phyloP scores from a whole-genome alignment of 2,888 invertebrate species.

The Cotesia congregata region DNA sequence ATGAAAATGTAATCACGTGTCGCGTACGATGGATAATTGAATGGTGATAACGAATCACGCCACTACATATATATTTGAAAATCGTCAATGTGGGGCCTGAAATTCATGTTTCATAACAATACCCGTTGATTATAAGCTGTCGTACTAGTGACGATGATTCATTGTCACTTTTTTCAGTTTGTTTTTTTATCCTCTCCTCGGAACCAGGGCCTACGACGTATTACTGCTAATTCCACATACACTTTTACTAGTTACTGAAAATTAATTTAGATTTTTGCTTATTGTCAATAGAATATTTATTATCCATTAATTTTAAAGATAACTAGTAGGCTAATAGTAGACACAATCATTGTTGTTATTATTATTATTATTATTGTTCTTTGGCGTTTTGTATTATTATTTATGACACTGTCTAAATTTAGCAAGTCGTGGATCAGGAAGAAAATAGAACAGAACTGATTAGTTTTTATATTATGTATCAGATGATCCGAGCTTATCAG shows the following conservation, averaged over 20 bases:
- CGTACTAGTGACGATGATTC: neutral
- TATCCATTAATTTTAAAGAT: neutral
- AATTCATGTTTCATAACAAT: conserved; percentile 1
- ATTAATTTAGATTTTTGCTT: neutral
- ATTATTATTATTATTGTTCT: neutral
- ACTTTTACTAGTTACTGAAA: neutral
- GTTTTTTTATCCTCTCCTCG: no score
- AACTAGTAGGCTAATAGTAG: neutral
- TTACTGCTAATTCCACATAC: neutral
- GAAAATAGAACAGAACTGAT: neutral
- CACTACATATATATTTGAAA: neutral
- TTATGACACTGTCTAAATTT: conserved; percentile 13
- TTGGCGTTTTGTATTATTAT: conserved; percentile 1
- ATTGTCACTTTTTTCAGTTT: neutral
- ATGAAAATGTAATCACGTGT: neutral
- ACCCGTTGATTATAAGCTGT: neutral
- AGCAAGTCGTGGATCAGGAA: neutral
- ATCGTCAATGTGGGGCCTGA: neutral
- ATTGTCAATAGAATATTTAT: neutral
- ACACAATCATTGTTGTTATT: neutral
- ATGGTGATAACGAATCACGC: neutral
- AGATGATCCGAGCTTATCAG: no score
- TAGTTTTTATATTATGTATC: no score
- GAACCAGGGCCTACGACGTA: neutral
- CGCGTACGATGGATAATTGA: neutral